Percentiles rank a stretch among this genome's conserved stretches.
Evolutionary conservation across 1,140 invertebrate species (phyloP).

Genomic region (Philotrypesis tridentata): DNA sequence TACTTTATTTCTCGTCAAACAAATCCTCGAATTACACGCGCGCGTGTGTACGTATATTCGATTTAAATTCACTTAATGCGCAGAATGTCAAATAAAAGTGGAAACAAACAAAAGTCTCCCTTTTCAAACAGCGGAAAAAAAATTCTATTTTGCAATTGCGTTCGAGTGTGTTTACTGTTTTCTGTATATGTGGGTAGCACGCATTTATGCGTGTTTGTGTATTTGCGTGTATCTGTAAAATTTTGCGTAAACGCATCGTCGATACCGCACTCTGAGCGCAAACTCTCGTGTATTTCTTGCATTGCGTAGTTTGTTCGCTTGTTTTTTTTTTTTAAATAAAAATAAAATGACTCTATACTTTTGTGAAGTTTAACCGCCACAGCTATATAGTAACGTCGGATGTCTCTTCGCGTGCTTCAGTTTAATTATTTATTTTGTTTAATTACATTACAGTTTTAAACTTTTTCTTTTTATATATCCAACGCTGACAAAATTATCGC

Average conservation of each 20-base stretch:
- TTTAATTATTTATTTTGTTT: constrained; percentile 46
- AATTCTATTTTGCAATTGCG: neutral
- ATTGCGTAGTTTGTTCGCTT: constrained; percentile 24
- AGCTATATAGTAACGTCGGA: constrained; percentile 57
- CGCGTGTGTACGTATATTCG: neutral
- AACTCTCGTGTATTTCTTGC: constrained; percentile 30
- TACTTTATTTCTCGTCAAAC: neutral
- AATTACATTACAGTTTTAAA: constrained; percentile 4
- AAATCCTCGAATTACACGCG: constrained; percentile 3
- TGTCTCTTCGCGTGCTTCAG: constrained; percentile 49
- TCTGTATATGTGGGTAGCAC: neutral
- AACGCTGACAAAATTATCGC: constrained; percentile 50
- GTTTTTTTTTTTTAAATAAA: constrained; percentile 67
- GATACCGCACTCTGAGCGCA: neutral
- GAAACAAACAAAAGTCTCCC: constrained; percentile 10
- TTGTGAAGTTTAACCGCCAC: constrained; percentile 61
- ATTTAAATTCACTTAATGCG: constrained; percentile 23
- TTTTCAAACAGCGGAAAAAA: constrained; percentile 11
- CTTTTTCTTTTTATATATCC: constrained; percentile 32
- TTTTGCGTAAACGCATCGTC: neutral
- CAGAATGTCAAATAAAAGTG: neutral
- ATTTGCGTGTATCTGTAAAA: constrained; percentile 29
- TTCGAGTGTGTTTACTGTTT: neutral
- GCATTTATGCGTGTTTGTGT: constrained; percentile 1
- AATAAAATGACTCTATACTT: constrained; percentile 64